A percentile compares a stretch with the other conserved stretches of the same genome.
Evolutionary conservation across 2,113 vertebrate species (phyloP).

Genomic region (Hiodon tergisus): DNA sequence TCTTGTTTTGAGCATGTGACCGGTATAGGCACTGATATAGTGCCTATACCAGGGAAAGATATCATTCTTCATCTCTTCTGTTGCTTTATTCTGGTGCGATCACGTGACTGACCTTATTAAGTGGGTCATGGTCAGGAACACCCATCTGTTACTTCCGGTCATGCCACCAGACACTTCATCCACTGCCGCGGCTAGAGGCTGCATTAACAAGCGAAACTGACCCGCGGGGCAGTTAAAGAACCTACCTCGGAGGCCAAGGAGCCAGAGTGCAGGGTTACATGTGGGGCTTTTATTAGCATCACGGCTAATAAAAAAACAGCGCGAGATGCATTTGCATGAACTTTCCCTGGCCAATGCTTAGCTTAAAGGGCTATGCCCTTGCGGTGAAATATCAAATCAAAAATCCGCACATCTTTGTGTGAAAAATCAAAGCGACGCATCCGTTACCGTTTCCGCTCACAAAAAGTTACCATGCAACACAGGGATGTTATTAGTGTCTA

Average conservation of each 20-base stretch:
- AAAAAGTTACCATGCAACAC: too few relatives aligned
- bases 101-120: slow-evolving; percentile 36
- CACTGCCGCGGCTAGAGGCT: not conserved
- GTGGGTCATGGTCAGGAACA: slow-evolving; percentile 25
- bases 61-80: not conserved
- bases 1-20: too few relatives aligned
- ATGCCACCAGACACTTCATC: slow-evolving; percentile 5
- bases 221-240: not conserved
- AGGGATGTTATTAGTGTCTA: too few relatives aligned
- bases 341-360: not conserved
- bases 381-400: too few relatives aligned
- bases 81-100: slow-evolving; percentile 22
- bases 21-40: too few relatives aligned
- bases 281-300: not conserved
- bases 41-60: too few relatives aligned
- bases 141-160: slow-evolving; percentile 27
- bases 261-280: not conserved
- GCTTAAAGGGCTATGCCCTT: too few relatives aligned
- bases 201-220: not conserved
- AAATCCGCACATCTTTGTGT: too few relatives aligned
- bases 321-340: not conserved
- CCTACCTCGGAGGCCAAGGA: not conserved
- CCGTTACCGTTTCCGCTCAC: too few relatives aligned
- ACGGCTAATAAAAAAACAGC: not conserved
- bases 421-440: too few relatives aligned